Evolutionary conservation across 2,797 vertebrate species (phyloP).

Genomic region (Eulemur mongoz): DNA sequence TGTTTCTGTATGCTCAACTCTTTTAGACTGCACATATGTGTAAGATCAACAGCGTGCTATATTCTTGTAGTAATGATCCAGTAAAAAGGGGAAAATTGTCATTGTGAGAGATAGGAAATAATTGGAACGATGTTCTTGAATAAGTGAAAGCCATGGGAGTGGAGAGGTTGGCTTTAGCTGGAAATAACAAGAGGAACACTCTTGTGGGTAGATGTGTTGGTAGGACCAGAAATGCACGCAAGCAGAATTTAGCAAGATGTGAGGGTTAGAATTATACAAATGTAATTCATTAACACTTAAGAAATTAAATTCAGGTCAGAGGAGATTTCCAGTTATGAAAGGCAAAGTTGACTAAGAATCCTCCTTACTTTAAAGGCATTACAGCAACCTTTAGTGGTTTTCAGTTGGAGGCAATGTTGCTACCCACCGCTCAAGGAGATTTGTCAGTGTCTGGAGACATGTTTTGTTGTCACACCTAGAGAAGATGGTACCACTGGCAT

Average conservation of each 20-base stretch:
- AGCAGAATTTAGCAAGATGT: not conserved
- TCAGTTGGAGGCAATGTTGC: fast-evolving
- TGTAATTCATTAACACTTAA: not conserved
- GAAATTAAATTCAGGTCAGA: not conserved
- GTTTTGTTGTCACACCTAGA: not conserved
- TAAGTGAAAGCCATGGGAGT: not conserved
- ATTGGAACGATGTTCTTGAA: not conserved
- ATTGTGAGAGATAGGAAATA: not conserved
- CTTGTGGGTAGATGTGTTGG: too few species aligned
- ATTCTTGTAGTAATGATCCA: not conserved
- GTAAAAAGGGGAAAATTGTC: not conserved
- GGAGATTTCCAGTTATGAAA: not conserved
- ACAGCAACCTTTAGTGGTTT: not conserved
- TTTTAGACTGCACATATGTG: not conserved
- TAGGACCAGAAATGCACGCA: not conserved
- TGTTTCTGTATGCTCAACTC: not conserved
- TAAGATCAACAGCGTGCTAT: not conserved
- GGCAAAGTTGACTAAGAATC: not conserved
- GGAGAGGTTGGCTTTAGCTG: not conserved
- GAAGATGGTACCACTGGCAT: not conserved
- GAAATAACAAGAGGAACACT: not conserved
- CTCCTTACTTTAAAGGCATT: not conserved
- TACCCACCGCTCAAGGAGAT: fast-evolving
- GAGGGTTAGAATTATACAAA: not conserved
- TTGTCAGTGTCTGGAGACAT: not conserved